A percentile compares a stretch with the other conserved stretches of the same genome.
phyloP scores from a whole-genome alignment of 2,888 invertebrate species.

The Artemia sinica region DNA sequence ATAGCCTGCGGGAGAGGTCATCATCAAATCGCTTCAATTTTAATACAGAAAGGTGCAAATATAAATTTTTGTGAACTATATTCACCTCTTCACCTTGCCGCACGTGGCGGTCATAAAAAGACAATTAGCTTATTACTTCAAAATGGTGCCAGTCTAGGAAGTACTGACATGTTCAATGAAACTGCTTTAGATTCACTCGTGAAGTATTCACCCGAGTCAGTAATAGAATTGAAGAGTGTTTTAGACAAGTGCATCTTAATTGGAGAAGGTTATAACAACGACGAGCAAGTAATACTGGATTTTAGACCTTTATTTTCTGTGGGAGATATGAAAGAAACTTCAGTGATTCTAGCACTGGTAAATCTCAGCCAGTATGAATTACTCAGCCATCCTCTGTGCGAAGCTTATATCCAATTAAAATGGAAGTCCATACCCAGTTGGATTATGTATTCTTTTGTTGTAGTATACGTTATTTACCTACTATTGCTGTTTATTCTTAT shows the following conservation, averaged over 20 bases:
- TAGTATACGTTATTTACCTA: not conserved
- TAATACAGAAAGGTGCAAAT: not conserved
- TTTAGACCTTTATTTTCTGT: not conserved
- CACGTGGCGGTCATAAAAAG: not conserved
- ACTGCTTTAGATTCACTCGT: not conserved
- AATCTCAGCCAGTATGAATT: constrained; percentile 59
- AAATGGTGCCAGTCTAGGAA: not conserved
- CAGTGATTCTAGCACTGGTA: not conserved
- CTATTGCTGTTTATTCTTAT: not conserved
- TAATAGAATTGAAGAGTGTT: not conserved
- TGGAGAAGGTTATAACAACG: constrained; percentile 9
- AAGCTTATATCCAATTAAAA: constrained; percentile 68
- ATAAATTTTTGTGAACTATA: not conserved
- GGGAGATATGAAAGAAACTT: not conserved
- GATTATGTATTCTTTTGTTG: constrained; percentile 38
- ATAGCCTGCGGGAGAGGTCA: constrained; percentile 4
- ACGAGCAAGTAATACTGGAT: not conserved
- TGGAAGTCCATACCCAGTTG: constrained; percentile 80
- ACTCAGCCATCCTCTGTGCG: constrained; percentile 64
- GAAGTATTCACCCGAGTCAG: not conserved
- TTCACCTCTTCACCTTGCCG: constrained; percentile 2
- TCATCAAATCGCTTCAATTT: not conserved
- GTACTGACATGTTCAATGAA: not conserved
- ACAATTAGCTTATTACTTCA: not conserved
- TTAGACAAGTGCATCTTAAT: not conserved